Conservation (phyloP, 53 echinoderm and acorn worm genomes). For the Henricia sp. region DNA sequence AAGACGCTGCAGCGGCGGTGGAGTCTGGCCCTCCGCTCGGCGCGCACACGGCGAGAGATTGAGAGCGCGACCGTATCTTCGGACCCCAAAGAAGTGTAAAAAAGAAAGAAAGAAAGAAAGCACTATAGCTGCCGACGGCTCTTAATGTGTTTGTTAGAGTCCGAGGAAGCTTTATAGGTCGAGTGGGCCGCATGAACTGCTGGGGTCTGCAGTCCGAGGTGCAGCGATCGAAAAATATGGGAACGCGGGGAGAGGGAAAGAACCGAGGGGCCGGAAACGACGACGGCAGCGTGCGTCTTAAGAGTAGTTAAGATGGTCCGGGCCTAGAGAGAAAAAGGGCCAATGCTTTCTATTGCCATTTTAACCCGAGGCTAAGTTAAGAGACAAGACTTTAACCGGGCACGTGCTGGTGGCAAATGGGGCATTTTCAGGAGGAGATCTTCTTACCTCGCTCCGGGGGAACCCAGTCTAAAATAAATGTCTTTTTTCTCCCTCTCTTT, state of each 20-base stretch:
- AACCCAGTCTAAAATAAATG: slow-evolving; percentile 31
- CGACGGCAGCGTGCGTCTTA: slow-evolving; percentile 45
- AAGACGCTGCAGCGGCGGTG: slow-evolving; percentile 15
- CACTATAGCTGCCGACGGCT: slow-evolving; percentile 26
- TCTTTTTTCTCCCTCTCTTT: not conserved
- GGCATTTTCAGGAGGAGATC: slow-evolving; percentile 22
- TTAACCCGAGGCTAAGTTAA: slow-evolving; percentile 46
- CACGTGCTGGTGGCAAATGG: slow-evolving; percentile 49
- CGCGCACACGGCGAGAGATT: too few species aligned
- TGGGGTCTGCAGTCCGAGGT: slow-evolving; percentile 40
- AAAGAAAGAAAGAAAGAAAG: not conserved
- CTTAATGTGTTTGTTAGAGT: slow-evolving; percentile 13
- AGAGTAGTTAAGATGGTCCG: slow-evolving; percentile 40
- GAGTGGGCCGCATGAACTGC: slow-evolving; percentile 53
- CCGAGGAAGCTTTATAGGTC: slow-evolving; percentile 40
- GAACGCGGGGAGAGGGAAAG: slow-evolving; percentile 37
- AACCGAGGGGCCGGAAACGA: slow-evolving; percentile 42
- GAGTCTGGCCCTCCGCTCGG: slow-evolving; percentile 26
- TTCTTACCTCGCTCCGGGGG: slow-evolving; percentile 2
- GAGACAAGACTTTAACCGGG: slow-evolving; percentile 25
- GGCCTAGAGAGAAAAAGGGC: slow-evolving; percentile 6
- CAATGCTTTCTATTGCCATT: slow-evolving; percentile 35
- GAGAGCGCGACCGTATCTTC: too few species aligned
- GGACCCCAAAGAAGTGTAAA: too few species aligned
- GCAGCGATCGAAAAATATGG: slow-evolving; percentile 57